phyloP scores from a whole-genome alignment of 2,888 invertebrate genomes.

The Drosophila affinis region DNA sequence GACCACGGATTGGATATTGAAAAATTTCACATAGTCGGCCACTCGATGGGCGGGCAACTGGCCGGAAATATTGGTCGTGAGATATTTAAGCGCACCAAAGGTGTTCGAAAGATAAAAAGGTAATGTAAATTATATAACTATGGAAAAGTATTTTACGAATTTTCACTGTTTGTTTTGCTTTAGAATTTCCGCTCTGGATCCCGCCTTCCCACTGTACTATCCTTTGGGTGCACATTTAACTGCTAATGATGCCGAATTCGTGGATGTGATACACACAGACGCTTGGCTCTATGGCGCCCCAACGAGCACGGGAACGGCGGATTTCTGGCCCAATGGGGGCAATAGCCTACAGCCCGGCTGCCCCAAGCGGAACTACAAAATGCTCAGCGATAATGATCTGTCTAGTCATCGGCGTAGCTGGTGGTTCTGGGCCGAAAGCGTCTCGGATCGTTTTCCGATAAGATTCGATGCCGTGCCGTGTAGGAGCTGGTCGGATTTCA shows the following conservation, averaged over 20 bases:
- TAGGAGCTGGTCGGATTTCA: constrained; percentile 86
- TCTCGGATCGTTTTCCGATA: constrained; percentile 72
- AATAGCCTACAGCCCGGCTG: constrained; percentile 87
- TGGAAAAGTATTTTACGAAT: neutral
- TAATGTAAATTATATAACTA: constrained; percentile 3
- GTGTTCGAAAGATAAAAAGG: constrained; percentile 60
- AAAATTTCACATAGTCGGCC: constrained; percentile 82
- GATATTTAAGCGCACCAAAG: constrained; percentile 61
- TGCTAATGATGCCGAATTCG: constrained; percentile 86
- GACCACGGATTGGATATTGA: constrained; percentile 79
- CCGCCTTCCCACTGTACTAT: constrained; percentile 87
- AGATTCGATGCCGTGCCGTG: constrained; percentile 86
- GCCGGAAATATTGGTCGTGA: constrained; percentile 81
- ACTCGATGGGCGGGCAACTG: constrained; percentile 83
- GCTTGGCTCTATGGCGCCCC: constrained; percentile 87
- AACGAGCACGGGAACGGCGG: constrained; percentile 85
- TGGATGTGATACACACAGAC: constrained; percentile 89
- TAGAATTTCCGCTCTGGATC: constrained; percentile 86
- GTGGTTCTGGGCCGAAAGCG: constrained; percentile 87
- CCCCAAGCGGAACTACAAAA: constrained; percentile 83
- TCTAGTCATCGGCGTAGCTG: constrained; percentile 87
- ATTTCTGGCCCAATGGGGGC: constrained; percentile 87
- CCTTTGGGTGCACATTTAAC: constrained; percentile 82
- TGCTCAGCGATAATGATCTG: constrained; percentile 84
- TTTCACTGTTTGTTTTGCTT: neutral